These are phyloP conservation scores for human DNA, from an alignment of 2,113 vertebrate species.

Conservation along the genomic window DNA sequence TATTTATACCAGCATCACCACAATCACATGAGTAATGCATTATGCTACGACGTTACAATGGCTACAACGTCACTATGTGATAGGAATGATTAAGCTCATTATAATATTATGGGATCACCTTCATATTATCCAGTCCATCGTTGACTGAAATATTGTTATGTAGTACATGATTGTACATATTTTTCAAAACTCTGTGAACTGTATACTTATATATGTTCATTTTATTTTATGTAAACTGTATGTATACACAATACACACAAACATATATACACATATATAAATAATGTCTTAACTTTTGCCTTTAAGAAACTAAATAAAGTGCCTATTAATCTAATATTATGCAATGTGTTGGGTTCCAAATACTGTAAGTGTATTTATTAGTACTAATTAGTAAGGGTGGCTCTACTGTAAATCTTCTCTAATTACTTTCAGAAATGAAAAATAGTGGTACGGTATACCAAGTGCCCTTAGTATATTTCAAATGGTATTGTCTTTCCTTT, in stretches of 20 bases:
- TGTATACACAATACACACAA: not conserved
- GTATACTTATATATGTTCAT: not conserved
- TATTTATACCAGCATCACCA: not conserved
- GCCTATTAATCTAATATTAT: not conserved
- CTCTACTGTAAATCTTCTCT: not conserved
- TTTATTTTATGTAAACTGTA: not conserved
- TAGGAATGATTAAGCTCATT: not conserved
- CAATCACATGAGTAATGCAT: not conserved
- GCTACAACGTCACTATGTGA: not conserved
- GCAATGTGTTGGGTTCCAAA: not conserved
- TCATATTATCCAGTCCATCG: not conserved
- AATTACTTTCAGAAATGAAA: conserved; percentile 27
- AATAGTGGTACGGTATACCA: not conserved
- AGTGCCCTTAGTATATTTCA: conserved; percentile 5
- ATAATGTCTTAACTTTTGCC: not conserved
- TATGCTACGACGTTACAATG: not conserved
- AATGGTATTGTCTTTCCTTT: not conserved
- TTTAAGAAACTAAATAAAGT: not conserved
- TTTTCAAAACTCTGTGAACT: not conserved
- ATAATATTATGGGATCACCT: not conserved
- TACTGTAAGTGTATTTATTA: not conserved
- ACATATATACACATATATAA: not conserved
- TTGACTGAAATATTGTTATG: not conserved
- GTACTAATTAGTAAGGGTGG: not conserved
- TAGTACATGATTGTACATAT: not conserved